Evolutionary conservation across 1,140 invertebrate genomes (phyloP).

Genomic region (Temnothorax curvispinosus): DNA sequence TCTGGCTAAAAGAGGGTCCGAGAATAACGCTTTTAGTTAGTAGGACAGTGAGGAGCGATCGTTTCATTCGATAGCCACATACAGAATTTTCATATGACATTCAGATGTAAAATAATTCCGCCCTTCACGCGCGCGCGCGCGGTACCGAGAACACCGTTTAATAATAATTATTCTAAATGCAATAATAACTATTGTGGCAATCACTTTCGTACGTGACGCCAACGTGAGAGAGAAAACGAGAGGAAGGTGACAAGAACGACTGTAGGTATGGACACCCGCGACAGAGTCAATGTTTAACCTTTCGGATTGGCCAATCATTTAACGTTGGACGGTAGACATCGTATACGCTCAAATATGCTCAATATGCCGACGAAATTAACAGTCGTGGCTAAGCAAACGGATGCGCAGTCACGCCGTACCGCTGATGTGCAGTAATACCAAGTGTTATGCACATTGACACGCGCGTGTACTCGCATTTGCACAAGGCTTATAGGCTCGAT

Average conservation of each 20-base stretch:
- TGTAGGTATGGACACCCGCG: slow-evolving; percentile 26
- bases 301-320: slow-evolving; percentile 60
- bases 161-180: slow-evolving; percentile 10
- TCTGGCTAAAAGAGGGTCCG: not conserved
- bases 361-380: slow-evolving; percentile 58
- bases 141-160: not conserved
- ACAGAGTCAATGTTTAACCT: slow-evolving; percentile 58
- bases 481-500: slow-evolving; percentile 35
- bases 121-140: too few relatives aligned
- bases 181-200: not conserved
- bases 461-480: slow-evolving; percentile 33
- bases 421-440: slow-evolving; percentile 51
- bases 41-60: not conserved
- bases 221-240: not conserved
- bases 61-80: not conserved
- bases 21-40: not conserved
- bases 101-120: not conserved
- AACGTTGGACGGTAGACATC: slow-evolving; percentile 39
- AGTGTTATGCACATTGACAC: slow-evolving; percentile 53
- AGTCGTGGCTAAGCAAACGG: slow-evolving; percentile 45
- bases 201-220: not conserved
- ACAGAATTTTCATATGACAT: not conserved
- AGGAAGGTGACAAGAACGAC: not conserved
- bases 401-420: slow-evolving; percentile 48
- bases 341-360: slow-evolving; percentile 58